Evolutionary conservation across 2,888 invertebrate species (phyloP), one percentile per base, ranked within the genome.

Genomic region (Cerastoderma edule): DNA sequence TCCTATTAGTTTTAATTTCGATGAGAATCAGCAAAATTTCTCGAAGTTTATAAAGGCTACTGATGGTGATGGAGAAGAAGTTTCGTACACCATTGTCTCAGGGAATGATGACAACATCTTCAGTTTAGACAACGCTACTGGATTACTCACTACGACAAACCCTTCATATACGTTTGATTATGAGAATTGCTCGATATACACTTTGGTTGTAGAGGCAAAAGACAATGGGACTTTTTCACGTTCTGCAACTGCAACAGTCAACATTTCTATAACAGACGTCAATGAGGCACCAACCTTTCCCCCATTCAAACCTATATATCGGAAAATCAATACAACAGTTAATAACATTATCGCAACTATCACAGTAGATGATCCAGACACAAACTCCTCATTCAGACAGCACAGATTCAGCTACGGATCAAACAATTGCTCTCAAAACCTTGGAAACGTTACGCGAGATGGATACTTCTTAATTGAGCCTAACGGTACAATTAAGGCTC

Each of bases 11-110:
- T 4, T 53, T 0, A n/a, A 32, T 6, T 24, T 66, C 16, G 19
- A 2, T 8, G 66, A 66, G 32, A 66, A 66, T 66, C 13, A 64
- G 10, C 63, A 33, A 16, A 5, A 28, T 22, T 46, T 68, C 13
- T 19, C 16, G 19, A 67, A 39, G 24, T 24, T 48, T 3, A 60
- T 30, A 24, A 1, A 16, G 0, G 73, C 67, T 24, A 30, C 30
- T n/a, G 73, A 73, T 46, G 10, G 19, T 3, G 73, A 73, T 39
- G 54, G 56, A 28, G 65, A 71, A 13, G 27, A 19, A n/a, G 22
- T 66, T 22, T 32, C 44, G 2, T 65, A 71, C 24, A 16, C 13
- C n/a, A 65, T 65, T 44, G 24, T 60, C 10, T 24, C 48, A 30
- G 46, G 48, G 6, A 30, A 44, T 22, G 19, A 28, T 46, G 24